Evolutionary conservation across 2,113 vertebrate species (phyloP).

Genomic region (Callospermophilus lateralis): DNA sequence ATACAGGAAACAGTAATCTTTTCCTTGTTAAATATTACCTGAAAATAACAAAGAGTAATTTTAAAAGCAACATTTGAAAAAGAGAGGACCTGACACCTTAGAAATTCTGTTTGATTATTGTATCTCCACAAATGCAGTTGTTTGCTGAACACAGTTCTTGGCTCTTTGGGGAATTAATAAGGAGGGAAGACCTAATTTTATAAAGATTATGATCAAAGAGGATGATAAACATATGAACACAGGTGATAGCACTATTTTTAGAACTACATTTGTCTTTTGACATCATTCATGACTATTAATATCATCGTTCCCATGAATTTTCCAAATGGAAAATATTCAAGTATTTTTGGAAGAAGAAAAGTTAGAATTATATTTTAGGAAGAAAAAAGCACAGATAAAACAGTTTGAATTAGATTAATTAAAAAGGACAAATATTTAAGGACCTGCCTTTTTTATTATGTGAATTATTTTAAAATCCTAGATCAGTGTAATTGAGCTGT

Average conservation of each 20-base stretch:
- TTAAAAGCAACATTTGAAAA: constrained; percentile 53
- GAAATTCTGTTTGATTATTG: constrained; percentile 23
- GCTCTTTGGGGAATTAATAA: constrained; percentile 28
- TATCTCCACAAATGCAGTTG: not conserved
- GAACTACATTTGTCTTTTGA: not conserved
- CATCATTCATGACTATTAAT: not conserved
- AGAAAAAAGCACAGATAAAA: not conserved
- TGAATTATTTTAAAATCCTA: not conserved
- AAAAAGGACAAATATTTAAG: not conserved
- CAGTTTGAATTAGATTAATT: not conserved
- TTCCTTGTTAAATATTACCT: constrained; percentile 59
- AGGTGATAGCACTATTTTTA: not conserved
- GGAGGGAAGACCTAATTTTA: not conserved
- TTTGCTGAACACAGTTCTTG: constrained; percentile 5
- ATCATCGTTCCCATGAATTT: not conserved
- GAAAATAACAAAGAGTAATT: constrained; percentile 18
- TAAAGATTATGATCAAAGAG: not conserved
- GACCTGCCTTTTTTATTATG: not conserved
- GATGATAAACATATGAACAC: not conserved
- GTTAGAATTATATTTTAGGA: not conserved
- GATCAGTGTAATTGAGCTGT: not conserved
- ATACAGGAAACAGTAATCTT: not conserved
- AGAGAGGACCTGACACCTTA: not conserved
- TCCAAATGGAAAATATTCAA: constrained; percentile 35
- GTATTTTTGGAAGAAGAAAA: constrained; percentile 26